Evolutionary conservation across 2,888 invertebrate genomes (phyloP).

Genomic region (Phyto melanocephala): DNA sequence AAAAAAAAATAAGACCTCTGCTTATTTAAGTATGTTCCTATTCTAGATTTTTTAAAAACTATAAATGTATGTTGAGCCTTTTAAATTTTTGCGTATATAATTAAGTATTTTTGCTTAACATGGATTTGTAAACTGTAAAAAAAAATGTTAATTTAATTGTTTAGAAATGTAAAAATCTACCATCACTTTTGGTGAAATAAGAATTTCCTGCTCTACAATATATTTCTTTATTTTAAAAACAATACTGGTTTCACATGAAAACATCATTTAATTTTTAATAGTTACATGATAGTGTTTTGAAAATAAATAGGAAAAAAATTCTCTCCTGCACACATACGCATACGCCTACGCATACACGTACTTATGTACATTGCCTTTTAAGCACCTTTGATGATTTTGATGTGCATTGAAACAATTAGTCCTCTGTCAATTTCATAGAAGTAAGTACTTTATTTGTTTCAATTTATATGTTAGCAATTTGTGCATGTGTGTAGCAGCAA

Average conservation of each 20-base stretch:
- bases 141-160: too few relatives aligned
- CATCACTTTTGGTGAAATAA: background rate
- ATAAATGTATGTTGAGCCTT: too few relatives aligned
- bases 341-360: background rate
- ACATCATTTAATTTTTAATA: background rate
- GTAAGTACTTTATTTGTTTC: slow-evolving; percentile 21
- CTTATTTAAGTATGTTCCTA: too few relatives aligned
- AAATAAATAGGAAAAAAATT: background rate
- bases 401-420: slow-evolving; percentile 41
- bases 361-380: background rate
- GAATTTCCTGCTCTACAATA: background rate
- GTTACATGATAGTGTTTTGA: background rate
- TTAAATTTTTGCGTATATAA: too few relatives aligned
- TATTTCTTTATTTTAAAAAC: background rate
- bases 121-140: too few relatives aligned
- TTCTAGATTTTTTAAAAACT: too few relatives aligned
- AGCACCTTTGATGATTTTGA: background rate
- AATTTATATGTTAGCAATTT: background rate
- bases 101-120: too few relatives aligned
- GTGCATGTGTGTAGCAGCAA: slow-evolving; percentile 5
- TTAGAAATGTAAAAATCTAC: too few relatives aligned
- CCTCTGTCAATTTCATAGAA: slow-evolving; percentile 47
- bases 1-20: too few relatives aligned
- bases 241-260: background rate
- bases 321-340: background rate